Evolutionary conservation across 2,888 invertebrate species (phyloP).

Genomic region (Hirtodrosophila cameraria): DNA sequence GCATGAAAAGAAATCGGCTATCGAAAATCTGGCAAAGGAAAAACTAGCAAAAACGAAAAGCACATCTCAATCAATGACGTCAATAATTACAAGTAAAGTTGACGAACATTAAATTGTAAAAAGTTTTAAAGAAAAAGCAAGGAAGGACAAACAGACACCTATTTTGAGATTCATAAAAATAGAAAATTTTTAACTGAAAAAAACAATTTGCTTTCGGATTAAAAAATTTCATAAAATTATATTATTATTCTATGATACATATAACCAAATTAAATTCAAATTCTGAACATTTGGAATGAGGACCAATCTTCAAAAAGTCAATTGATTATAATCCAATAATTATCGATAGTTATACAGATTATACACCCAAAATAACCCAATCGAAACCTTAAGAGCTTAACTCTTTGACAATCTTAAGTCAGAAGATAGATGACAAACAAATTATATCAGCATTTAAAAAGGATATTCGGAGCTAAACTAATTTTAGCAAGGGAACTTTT

Average conservation of each 20-base stretch:
- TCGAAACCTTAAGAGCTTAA: conserved; percentile 9
- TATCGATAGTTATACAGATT: no score
- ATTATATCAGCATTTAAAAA: conserved; percentile 48
- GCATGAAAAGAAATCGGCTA: conserved; percentile 11
- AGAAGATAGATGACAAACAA: conserved; percentile 20
- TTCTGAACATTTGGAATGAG: no score
- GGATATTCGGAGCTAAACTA: conserved; percentile 44
- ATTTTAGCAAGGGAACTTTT: conserved; percentile 34
- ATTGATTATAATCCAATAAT: no score
- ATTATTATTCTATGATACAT: no score
- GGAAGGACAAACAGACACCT: no score
- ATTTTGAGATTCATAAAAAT: no score
- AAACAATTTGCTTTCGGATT: no score
- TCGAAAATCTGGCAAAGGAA: not conserved
- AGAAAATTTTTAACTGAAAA: no score
- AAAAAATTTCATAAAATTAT: no score
- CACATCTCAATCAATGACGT: conserved; percentile 12
- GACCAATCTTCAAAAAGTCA: no score
- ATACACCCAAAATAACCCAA: not conserved
- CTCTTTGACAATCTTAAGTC: conserved; percentile 32
- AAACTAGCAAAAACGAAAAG: not conserved
- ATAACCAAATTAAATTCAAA: no score
- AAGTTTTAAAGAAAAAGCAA: conserved; percentile 1
- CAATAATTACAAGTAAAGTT: conserved; percentile 11
- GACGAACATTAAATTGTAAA: not conserved